Evolutionary conservation across 2,113 vertebrate species (phyloP), one percentile per base, ranked within the genome.

Genomic region (Sprattus sprattus): DNA sequence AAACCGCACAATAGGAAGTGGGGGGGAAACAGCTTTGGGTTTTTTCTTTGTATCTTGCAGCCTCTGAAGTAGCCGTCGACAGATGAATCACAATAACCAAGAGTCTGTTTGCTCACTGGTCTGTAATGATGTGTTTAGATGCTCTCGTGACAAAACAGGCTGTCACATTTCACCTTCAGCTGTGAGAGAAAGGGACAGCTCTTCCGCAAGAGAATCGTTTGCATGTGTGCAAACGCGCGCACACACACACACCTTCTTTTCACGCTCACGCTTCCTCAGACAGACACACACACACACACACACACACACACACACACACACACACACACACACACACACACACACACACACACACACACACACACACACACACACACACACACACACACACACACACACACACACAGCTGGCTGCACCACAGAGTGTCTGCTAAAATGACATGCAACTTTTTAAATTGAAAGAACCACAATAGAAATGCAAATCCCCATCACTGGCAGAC

Each of bases 41-140:
- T 18, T 20, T 60, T 60, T 7, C 32, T 25, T 28, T 28, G 22
- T 22, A 60, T 60, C 18, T 60, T 20, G 0, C 11, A 54, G 52
- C 52, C 52, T 54, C 75, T 85, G 78, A 80, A 85, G 83, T 50
- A 2, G 81, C 84, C n/a, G 25, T 67, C 20, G 54, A 32, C 81
- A 49, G 15, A 39, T 81, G 83, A 52, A 88, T 25, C 71, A 50
- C 15, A 25, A n/a, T 67, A 80, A 28, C 46, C 39, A 50, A 4
- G 71, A 49, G 44, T 44, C 20, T 13, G 28, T 78, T 44, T 78
- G 71, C 32, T 16, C 28, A 18, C 2, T 16, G 28, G 71, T 39
- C 71, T 32, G 71, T 67, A n/a, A 85, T 81, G 71, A 44, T 57
- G 78, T 60, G 78, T 16, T 78, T 22, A 57, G 84, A 60, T n/a